A percentile compares a stretch with the other conserved stretches of the same genome.
Conservation (phyloP, 1,140 invertebrate species). For the Micrasema longulum region DNA sequence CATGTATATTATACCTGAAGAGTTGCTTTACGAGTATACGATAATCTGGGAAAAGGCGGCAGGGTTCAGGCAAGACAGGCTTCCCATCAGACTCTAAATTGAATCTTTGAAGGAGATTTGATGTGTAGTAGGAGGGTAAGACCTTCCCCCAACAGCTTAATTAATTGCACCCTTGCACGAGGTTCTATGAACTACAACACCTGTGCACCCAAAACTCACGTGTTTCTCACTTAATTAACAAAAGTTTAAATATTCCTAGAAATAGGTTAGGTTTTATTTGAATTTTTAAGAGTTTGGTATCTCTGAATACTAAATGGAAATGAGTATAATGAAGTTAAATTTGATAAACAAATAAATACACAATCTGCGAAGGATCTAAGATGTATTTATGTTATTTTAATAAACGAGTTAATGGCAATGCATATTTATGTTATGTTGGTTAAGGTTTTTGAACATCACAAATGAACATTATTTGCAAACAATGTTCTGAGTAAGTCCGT, state of each 20-base stretch:
- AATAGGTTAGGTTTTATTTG: neutral
- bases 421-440: no score
- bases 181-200: neutral
- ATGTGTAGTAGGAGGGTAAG: conserved; percentile 23
- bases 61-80: neutral
- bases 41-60: conserved; percentile 11
- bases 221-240: neutral
- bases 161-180: conserved; percentile 36
- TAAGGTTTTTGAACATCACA: no score
- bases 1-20: neutral
- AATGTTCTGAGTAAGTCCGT: no score
- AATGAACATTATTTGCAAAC: no score
- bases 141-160: conserved; percentile 16
- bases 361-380: no score
- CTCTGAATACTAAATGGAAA: no score
- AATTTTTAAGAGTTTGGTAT: no score
- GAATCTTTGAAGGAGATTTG: conserved; percentile 39
- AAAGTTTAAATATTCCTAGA: neutral
- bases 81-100: conserved; percentile 19
- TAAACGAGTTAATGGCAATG: no score
- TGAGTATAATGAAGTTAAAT: no score
- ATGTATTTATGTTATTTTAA: no score
- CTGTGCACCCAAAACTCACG: neutral
- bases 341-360: no score
- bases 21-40: neutral